Evolutionary conservation across 2,888 invertebrate species (phyloP), one percentile per base, ranked within the genome.

Genomic region (Cantharis flavilabris): DNA sequence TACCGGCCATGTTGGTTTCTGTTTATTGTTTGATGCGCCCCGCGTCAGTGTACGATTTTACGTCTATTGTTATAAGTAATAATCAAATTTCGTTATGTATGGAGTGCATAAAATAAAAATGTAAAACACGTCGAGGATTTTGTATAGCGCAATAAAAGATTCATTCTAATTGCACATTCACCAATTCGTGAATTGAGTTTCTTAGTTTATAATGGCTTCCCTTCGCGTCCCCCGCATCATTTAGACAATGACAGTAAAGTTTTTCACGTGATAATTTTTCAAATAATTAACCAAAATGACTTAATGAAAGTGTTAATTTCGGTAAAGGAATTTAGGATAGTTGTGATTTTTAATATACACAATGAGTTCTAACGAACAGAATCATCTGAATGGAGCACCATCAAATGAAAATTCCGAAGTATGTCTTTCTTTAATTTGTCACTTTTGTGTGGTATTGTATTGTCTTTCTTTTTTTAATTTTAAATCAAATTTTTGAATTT

Each of bases 171-270:
- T 26, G 71, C 65, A 70, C 33, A 62, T 76, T 79, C 33, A 28
- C 63, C 33, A 62, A 74, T 67, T 10, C n/a, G 14, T 30, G 23
- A 76, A 77, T 72, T 74, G 64, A 62, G 30, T 76, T 77, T 76
- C 65, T 26, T 49, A 72, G 90, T 90, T 89, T 89, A 89, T 90
- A 90, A 92, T 92, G 91, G 92, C 92, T 91, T 90, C 90, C 90
- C 91, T 91, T 91, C 91, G 91, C 91, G 91, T 91, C 91, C 91
- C 92, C 91, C 92, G 90, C 91, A 90, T 90, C 90, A 90, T 89
- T 89, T 90, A 90, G 90, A 91, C 90, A 90, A 88, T 92, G 91
- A 91, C 91, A 91, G 91, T 90, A 91, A 89, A 90, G 83, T 85
- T 85, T 86, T 88, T 88, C 87, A 87, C 87, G 86, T 88, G 87